Percentiles rank a stretch among this genome's conserved stretches.
Evolutionary conservation across 2,113 vertebrate genomes (phyloP).

Genomic region (Etia nguti): DNA sequence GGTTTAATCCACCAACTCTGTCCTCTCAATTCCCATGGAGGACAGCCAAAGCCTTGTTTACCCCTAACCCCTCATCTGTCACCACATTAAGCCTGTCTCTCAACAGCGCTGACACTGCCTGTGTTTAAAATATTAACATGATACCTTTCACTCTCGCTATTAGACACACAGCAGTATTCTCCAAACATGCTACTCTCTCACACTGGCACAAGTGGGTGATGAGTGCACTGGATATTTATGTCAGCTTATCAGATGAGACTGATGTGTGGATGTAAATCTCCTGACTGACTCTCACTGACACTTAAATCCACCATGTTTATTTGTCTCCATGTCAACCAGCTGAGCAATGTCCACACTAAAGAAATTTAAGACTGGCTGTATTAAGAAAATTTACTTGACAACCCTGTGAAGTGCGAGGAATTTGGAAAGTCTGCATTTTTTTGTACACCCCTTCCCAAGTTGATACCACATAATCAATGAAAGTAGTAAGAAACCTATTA

Average conservation of each 20-base stretch:
- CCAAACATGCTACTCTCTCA: slow-evolving; percentile 45
- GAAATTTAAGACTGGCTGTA: not conserved
- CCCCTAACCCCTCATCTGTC: slow-evolving; percentile 57
- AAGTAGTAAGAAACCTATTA: not conserved
- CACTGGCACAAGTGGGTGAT: slow-evolving; percentile 8
- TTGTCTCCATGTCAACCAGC: not conserved
- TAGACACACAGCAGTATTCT: slow-evolving; percentile 44
- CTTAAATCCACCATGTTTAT: not conserved
- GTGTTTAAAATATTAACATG: slow-evolving; percentile 67
- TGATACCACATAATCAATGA: not conserved
- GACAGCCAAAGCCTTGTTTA: slow-evolving; percentile 63
- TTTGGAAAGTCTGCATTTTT: not conserved
- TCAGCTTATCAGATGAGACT: slow-evolving; percentile 5
- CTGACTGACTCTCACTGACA: not conserved
- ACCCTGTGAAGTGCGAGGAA: not conserved
- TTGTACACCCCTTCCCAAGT: not conserved
- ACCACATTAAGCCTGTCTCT: slow-evolving; percentile 53
- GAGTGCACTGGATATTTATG: not conserved
- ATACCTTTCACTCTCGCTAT: slow-evolving; percentile 56
- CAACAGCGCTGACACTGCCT: slow-evolving; percentile 38
- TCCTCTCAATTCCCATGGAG: slow-evolving; percentile 54
- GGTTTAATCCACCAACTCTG: slow-evolving; percentile 55
- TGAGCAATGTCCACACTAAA: not conserved
- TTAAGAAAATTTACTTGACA: not conserved
- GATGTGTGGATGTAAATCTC: not conserved